These are phyloP conservation scores for Pyrocephalus nanus DNA, from an alignment of 2,797 vertebrate genomes.

Conservation along the genomic window DNA sequence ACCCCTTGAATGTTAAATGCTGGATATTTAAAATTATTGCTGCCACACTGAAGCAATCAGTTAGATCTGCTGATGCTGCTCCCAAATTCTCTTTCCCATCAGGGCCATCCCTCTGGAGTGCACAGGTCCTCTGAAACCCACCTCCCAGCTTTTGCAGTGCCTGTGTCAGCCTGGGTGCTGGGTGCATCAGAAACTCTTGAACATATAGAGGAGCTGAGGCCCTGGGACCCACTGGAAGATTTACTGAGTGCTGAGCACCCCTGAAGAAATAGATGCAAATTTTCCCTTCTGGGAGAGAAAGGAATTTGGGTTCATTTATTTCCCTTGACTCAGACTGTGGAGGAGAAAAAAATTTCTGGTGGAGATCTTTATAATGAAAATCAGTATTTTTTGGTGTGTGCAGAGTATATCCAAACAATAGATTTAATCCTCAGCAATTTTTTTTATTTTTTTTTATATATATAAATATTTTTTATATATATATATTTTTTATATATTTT, in stretches of 20 bases:
- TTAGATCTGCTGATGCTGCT: not conserved
- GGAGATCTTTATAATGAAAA: not conserved
- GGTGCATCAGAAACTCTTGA: not conserved
- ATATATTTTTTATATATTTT: no score
- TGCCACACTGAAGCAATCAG: not conserved
- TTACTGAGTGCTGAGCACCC: not conserved
- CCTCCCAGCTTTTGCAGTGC: fast-evolving
- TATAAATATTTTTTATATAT: no score
- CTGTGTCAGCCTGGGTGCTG: not conserved
- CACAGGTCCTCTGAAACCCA: not conserved
- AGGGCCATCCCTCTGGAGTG: fast-evolving
- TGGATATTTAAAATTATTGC: not conserved
- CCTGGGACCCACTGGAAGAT: not conserved
- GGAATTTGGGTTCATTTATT: not conserved
- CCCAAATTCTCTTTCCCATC: not conserved
- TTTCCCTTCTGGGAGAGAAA: not conserved
- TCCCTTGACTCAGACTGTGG: not conserved
- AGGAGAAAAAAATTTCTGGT: not conserved
- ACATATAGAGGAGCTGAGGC: not conserved
- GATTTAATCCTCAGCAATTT: not conserved
- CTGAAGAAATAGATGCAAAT: not conserved
- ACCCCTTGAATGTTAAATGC: not conserved
- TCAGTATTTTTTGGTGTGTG: not conserved
- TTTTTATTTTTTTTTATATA: no score
- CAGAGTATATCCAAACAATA: not conserved